Evolutionary conservation across 2,888 invertebrate genomes (phyloP), one percentile per base, ranked within the genome.

Genomic region (Elegia similella): DNA sequence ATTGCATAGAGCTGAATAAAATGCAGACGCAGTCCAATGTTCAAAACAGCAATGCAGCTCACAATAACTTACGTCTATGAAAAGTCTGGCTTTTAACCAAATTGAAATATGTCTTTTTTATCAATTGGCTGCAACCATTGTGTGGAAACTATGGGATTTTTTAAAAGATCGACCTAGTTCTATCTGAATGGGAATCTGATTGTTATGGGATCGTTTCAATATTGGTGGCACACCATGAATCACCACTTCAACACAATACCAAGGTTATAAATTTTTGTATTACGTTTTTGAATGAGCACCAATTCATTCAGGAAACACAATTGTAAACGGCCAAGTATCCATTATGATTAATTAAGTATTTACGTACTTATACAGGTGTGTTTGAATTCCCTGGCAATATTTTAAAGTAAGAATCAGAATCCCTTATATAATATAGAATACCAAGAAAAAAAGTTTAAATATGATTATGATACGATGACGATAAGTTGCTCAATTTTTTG

Each of bases 81-180:
- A 82, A 86, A 69, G 74, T 78, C 79, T 85, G 84, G 85, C 78
- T 56, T 60, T 60, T 62, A 57, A 75, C 82, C 84, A 86, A 86
- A 87, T 87, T 84, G 76, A 87, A 82, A 85, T 80, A 78, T 78
- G 72, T 82, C 76, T 82, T 78, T 76, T 79, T 72, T 74, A 78
- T 73, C 73, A 72, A 73, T 72, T 69, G 75, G 72, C 73, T 82
- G 80, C 79, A 76, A 73, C 78, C 65, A 78, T 78, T 81, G 80
- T 82, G 69, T 72, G 65, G 70, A 76, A 78, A 72, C 71, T 65
- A 74, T 72, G 63, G 72, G 68, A 78, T 82, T 84, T 61, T 60
- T 75, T 68, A 82, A 80, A 80, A 78, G 75, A 74, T 76, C 81
- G 86, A 84, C 89, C 88, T 74, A 84, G 78, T 76, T 38, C 12